phyloP scores from a whole-genome alignment of 2,888 invertebrate species.

The Prenolepis imparis region DNA sequence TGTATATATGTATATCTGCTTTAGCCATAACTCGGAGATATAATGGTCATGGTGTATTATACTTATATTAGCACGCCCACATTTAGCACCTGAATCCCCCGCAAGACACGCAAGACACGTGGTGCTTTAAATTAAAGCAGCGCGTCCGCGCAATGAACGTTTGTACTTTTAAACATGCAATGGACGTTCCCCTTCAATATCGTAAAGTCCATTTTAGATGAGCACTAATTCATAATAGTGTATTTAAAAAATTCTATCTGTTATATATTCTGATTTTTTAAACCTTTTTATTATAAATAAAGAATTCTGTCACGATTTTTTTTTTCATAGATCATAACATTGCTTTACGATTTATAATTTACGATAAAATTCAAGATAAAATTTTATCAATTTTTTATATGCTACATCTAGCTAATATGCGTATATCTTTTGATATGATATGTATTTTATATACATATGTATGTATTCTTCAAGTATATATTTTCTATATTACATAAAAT shows the following conservation, averaged over 20 bases:
- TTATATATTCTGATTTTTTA: not conserved
- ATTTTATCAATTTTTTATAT: not conserved
- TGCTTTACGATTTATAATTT: not conserved
- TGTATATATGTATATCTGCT: not conserved
- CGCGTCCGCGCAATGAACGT: not conserved
- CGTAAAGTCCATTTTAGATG: not conserved
- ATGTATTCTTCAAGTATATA: not conserved
- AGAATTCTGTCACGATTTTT: not conserved
- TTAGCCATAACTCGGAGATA: slow-evolving; percentile 11
- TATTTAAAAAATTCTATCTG: not conserved
- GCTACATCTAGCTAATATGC: not conserved
- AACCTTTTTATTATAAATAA: not conserved
- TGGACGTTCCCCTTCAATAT: not conserved
- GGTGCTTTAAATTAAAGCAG: slow-evolving; percentile 3
- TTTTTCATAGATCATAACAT: not conserved
- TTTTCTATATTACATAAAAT: not conserved
- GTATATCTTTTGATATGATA: not conserved
- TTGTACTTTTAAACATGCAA: not conserved
- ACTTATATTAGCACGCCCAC: not conserved
- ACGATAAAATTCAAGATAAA: not conserved
- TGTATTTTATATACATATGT: not conserved
- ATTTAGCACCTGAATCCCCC: not conserved
- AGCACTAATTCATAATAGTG: not conserved
- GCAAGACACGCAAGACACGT: not conserved
- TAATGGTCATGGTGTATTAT: not conserved